Conservation (phyloP, 2,113 vertebrate species). For the Prionailurus viverrinus region DNA sequence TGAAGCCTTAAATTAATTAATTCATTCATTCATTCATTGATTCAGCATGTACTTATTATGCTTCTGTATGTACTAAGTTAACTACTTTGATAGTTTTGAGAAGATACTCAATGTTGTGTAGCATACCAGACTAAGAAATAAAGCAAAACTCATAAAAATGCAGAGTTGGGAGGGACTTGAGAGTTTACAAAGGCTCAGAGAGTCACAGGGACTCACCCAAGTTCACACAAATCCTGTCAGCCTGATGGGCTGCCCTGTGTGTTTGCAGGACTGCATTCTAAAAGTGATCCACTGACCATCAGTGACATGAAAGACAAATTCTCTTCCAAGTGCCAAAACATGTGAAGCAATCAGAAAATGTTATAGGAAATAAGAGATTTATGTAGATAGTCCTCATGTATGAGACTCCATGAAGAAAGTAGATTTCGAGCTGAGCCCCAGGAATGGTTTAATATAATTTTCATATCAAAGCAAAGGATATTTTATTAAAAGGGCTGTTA, state of each 20-base stretch:
- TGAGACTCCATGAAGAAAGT: slow-evolving; percentile 19
- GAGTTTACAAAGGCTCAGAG: neutral
- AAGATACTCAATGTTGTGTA: neutral
- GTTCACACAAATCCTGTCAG: neutral
- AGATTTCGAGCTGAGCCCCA: slow-evolving; percentile 26
- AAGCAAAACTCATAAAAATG: slow-evolving; percentile 39
- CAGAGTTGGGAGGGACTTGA: neutral
- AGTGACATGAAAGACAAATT: slow-evolving; percentile 27
- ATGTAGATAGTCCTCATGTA: neutral
- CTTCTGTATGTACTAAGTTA: neutral
- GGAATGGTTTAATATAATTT: slow-evolving; percentile 42
- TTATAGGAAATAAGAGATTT: slow-evolving; percentile 10
- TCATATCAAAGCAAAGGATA: slow-evolving; percentile 41
- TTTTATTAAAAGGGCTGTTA: slow-evolving; percentile 30
- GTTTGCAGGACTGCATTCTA: neutral
- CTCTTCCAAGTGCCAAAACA: slow-evolving; percentile 33
- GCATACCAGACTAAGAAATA: neutral
- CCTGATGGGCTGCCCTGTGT: neutral
- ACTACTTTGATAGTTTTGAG: neutral
- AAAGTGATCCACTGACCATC: slow-evolving; percentile 40
- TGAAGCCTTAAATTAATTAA: slow-evolving; percentile 38
- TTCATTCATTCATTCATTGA: neutral
- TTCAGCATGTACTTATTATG: neutral
- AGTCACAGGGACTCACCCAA: neutral
- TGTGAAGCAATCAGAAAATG: slow-evolving; percentile 26